Base-by-base conservation (phyloP, 2,888 invertebrate species). In the Linyphia triangularis region DNA sequence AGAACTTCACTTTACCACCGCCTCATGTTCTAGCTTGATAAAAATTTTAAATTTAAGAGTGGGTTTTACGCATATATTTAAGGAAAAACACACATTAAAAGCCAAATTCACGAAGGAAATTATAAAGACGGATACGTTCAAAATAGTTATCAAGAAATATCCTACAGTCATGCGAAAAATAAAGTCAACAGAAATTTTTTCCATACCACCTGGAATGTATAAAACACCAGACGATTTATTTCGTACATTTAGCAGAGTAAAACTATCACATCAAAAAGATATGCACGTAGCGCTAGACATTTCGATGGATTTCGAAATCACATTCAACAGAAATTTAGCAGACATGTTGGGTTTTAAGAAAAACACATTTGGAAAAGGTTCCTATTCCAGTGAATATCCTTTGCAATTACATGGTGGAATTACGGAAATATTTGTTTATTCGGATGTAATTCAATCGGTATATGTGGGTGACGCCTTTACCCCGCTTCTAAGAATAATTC, bases 341-440 rank as follows among this genome's bases (percentile, higher is more conserved):
- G 72, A 86, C n/a, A 43, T 79, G 79, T 26, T 78, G 4, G 51
- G 85, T 13, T 78, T 24, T 26, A 16, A 4, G 28, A 22, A n/a
- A 19, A 9, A 1, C 13, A 37, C 24, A 61, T 85, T 28, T 5
- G 3, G n/a, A 16, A 19, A 6, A 1, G 85, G 85, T 1, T 22
- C 2, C 30, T 67, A 85, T 28, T 16, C 61, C n/a, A 37, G 51
- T 16, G 43, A 79, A 19, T 86, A 86, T 57, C 57, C 73, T 0
- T 26, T 81, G 1, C 72, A 78, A 4, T 30, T 79, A 13, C 70
- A 85, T 22, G 78, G 30, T 0, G 79, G 85, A 0, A 86, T 72
- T 2, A 70, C 79, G 1, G 85, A 85, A 85, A 85, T 85, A 26
- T 78, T 78, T 61, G 65, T 86, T 9, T 81, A 81, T 28, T 37